A percentile compares a stretch with the other conserved stretches of the same genome.
Conservation (phyloP, 2,113 vertebrate species). For the Chitala chitala region DNA sequence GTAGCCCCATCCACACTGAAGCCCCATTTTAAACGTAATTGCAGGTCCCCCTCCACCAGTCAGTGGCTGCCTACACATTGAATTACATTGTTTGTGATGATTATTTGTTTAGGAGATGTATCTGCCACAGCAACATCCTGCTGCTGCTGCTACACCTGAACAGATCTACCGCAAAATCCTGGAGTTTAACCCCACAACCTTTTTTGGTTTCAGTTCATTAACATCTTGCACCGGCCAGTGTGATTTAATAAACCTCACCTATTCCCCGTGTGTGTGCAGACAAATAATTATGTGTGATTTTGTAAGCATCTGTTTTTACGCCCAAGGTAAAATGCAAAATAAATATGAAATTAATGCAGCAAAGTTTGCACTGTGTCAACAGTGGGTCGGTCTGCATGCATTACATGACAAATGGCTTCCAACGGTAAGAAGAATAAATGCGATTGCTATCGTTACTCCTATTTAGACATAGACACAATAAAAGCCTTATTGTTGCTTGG, state of each 20-base stretch:
- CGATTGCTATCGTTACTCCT: constrained; percentile 15
- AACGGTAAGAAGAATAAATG: not conserved
- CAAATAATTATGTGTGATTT: constrained; percentile 10
- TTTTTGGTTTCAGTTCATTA: not conserved
- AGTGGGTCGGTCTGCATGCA: constrained; percentile 22
- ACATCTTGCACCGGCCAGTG: not conserved
- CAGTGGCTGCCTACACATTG: too few species aligned
- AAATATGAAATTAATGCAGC: constrained; percentile 2
- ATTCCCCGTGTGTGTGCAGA: not conserved
- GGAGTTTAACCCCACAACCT: not conserved
- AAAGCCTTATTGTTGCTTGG: constrained; percentile 18
- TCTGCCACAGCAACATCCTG: too few species aligned
- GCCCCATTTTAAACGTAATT: too few species aligned
- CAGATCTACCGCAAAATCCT: not conserved
- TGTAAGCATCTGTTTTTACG: not conserved
- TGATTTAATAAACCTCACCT: not conserved
- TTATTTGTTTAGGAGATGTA: too few species aligned
- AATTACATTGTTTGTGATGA: too few species aligned
- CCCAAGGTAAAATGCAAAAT: not conserved
- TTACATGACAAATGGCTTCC: constrained; percentile 7
- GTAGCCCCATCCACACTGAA: too few species aligned
- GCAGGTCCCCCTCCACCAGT: too few species aligned
- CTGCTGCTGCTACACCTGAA: not conserved
- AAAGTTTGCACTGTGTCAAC: not conserved
- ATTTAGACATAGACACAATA: constrained; percentile 6